phyloP scores from a whole-genome alignment of 2,888 invertebrate genomes.

The Drosophila anomalata region DNA sequence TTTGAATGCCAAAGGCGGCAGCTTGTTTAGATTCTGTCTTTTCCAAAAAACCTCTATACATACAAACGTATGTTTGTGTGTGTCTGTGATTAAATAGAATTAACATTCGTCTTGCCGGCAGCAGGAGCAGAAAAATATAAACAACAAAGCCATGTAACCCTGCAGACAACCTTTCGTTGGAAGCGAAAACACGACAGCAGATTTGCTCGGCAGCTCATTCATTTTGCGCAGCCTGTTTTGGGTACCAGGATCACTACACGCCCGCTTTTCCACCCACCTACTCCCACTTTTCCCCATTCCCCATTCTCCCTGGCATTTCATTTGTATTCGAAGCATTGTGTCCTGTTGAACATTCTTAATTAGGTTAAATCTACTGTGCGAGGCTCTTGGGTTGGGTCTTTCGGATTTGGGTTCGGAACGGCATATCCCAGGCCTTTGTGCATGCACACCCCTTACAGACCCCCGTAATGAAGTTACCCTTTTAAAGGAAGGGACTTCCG shows the following conservation, averaged over 20 bases:
- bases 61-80: slow-evolving; percentile 38
- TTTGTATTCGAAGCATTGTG: slow-evolving; percentile 81
- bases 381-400: slow-evolving; percentile 56
- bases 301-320: slow-evolving; percentile 59
- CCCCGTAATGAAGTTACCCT: slow-evolving; percentile 38
- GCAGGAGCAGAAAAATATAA: slow-evolving; percentile 32
- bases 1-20: slow-evolving; percentile 66
- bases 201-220: slow-evolving; percentile 77
- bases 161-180: slow-evolving; percentile 62
- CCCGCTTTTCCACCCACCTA: slow-evolving; percentile 15
- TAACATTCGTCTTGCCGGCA: slow-evolving; percentile 73
- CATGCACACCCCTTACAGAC: slow-evolving; percentile 3
- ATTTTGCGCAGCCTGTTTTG: slow-evolving; percentile 66
- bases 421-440: background rate
- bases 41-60: slow-evolving; percentile 5
- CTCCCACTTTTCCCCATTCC: slow-evolving; percentile 2
- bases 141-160: slow-evolving; percentile 51
- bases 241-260: slow-evolving; percentile 50
- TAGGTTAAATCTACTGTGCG: slow-evolving; percentile 82
- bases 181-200: slow-evolving; percentile 73
- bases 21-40: slow-evolving; percentile 26
- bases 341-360: slow-evolving; percentile 83
- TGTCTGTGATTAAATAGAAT: slow-evolving; percentile 72
- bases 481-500: slow-evolving; percentile 3
- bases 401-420: slow-evolving; percentile 25